Conservation (phyloP, 2,888 invertebrate species). For the Epinotia demarniana region DNA sequence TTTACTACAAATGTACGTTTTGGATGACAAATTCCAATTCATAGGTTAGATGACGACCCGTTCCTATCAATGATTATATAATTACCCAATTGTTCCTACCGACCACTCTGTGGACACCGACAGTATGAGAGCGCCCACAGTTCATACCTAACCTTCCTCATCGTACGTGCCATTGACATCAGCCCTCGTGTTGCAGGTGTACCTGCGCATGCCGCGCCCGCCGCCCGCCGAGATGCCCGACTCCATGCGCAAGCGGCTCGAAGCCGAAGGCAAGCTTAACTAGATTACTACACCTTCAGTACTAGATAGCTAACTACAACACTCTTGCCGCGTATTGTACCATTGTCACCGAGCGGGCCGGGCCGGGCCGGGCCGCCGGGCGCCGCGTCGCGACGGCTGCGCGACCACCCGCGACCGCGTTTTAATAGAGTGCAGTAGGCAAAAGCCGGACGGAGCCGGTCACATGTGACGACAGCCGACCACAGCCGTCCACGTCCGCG, state of each 20-base stretch:
- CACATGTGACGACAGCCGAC: no score
- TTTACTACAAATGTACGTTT: no score
- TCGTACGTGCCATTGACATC: no score
- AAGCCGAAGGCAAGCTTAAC: constrained; percentile 75
- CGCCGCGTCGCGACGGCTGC: no score
- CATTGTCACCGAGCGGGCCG: no score
- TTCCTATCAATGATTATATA: constrained; percentile 63
- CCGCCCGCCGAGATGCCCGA: constrained; percentile 99
- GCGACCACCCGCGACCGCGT: no score
- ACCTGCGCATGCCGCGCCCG: constrained; percentile 94
- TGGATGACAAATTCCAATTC: no score
- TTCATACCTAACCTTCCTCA: not conserved
- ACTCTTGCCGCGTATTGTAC: not conserved
- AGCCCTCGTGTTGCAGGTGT: constrained; percentile 71
- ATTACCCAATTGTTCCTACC: constrained; percentile 78
- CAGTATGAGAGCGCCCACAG: constrained; percentile 57
- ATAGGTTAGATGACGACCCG: no score
- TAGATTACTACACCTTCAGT: constrained; percentile 42
- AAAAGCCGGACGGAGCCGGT: no score
- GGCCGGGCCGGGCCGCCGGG: no score
- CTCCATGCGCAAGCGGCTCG: constrained; percentile 90
- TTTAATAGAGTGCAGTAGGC: no score
- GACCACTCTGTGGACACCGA: constrained; percentile 64
- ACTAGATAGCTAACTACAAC: constrained; percentile 5
- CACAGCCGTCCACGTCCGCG: no score